A percentile compares a stretch with the other conserved stretches of the same genome.
These are phyloP conservation scores for Pontoporia blainvillei DNA, from an alignment of 2,113 vertebrate genomes.

Conservation along the genomic window DNA sequence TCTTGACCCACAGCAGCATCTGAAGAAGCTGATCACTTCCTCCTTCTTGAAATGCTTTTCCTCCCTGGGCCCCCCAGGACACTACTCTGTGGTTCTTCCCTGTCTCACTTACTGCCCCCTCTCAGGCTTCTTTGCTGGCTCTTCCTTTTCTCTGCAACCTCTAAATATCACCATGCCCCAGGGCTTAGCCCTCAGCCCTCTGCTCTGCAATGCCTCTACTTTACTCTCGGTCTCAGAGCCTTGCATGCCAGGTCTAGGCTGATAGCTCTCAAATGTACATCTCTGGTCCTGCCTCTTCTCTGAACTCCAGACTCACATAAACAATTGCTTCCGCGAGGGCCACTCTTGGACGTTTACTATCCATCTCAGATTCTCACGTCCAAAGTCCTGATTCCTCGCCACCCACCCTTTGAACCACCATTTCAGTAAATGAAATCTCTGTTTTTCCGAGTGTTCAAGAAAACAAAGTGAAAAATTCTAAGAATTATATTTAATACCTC, in stretches of 20 bases:
- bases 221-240: rapidly evolving
- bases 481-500: neutral
- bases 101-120: neutral
- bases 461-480: neutral
- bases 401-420: neutral
- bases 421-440: neutral
- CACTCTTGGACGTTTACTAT: neutral
- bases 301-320: neutral
- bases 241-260: rapidly evolving
- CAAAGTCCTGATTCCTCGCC: neutral
- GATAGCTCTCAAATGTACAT: rapidly evolving
- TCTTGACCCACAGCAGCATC: neutral
- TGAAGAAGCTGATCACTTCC: rapidly evolving
- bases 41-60: neutral
- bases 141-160: neutral
- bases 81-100: neutral
- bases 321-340: neutral
- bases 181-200: neutral
- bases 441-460: neutral
- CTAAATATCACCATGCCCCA: neutral
- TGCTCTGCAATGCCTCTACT: neutral
- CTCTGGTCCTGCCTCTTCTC: neutral
- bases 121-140: neutral
- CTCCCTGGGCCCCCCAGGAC: neutral
- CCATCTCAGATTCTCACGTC: neutral